Evolutionary conservation across 2,113 vertebrate species (phyloP).

Genomic region (Ariopsis seemanni): DNA sequence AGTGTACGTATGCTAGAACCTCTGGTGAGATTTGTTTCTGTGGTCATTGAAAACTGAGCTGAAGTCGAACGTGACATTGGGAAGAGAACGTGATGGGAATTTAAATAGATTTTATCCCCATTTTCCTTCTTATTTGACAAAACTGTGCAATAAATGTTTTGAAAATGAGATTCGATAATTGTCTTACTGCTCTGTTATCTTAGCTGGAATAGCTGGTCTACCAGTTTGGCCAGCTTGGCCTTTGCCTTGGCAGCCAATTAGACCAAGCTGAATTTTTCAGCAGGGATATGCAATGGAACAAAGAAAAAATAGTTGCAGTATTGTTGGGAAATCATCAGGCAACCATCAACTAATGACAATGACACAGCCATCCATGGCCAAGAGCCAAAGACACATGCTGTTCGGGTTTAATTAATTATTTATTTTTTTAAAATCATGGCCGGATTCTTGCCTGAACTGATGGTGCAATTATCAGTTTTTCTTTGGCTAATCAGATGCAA

Average conservation of each 20-base stretch:
- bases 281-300: not conserved
- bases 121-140: not conserved
- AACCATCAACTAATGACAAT: not conserved
- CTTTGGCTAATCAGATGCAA: too few species aligned
- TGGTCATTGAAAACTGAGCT: not conserved
- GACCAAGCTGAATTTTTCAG: not conserved
- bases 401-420: too few species aligned
- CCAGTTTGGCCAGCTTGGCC: not conserved
- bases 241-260: not conserved
- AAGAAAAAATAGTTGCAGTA: not conserved
- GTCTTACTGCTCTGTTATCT: not conserved
- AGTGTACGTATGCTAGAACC: not conserved
- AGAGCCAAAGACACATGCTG: not conserved
- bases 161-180: not conserved
- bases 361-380: not conserved
- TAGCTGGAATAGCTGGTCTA: not conserved
- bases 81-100: not conserved
- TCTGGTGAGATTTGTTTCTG: not conserved
- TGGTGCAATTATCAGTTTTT: too few species aligned
- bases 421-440: not conserved
- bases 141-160: not conserved
- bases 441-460: too few species aligned
- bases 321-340: not conserved
- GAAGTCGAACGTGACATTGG: not conserved
- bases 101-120: not conserved